Conservation (phyloP, 2,797 vertebrate species). For the Coluber constrictor region DNA sequence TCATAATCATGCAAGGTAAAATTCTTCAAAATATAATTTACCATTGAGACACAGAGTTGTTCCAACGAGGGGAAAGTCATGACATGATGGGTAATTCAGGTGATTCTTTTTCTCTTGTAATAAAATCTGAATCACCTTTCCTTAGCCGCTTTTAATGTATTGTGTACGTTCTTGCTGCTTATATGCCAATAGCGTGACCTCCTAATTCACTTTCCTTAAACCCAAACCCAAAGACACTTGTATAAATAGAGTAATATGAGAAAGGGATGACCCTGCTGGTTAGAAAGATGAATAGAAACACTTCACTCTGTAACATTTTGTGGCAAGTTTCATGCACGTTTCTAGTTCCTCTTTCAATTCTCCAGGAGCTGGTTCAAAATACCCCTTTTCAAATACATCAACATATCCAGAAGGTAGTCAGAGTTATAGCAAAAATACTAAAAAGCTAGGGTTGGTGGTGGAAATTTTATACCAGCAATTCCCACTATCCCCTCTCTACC, state of each 20-base stretch:
- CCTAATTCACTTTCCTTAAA: neutral
- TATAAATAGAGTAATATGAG: neutral
- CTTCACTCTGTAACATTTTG: neutral
- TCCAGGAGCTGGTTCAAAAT: neutral
- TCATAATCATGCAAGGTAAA: slow-evolving; percentile 90
- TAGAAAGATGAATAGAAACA: neutral
- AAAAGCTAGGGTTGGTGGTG: neutral
- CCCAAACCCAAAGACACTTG: neutral
- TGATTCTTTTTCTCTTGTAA: neutral
- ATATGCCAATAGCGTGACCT: neutral
- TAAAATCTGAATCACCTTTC: neutral
- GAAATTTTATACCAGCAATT: neutral
- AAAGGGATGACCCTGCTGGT: neutral
- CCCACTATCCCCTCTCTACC: neutral
- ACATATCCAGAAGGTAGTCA: neutral
- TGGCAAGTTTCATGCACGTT: neutral
- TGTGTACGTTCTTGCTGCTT: neutral
- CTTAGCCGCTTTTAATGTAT: neutral
- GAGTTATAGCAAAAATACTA: neutral
- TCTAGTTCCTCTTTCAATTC: neutral
- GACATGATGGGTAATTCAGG: neutral
- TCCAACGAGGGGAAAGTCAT: neutral
- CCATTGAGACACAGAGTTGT: neutral
- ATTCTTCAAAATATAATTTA: neutral
- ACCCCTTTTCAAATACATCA: neutral